Conservation (phyloP, 1,140 invertebrate genomes). For the Zaprionus nigranus region DNA sequence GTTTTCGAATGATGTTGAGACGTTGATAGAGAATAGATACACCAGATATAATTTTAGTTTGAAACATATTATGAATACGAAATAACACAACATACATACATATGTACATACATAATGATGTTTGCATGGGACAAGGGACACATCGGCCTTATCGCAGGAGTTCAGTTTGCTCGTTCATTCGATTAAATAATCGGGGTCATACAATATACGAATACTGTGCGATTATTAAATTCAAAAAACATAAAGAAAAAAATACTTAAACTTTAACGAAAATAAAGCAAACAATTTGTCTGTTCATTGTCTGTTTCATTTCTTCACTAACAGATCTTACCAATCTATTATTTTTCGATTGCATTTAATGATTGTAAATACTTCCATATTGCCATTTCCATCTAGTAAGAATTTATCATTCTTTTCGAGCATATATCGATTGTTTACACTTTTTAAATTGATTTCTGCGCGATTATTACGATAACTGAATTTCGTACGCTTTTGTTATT, state of each 20-base stretch:
- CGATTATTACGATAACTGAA: neutral
- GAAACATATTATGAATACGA: neutral
- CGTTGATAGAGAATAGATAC: neutral
- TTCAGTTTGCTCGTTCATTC: neutral
- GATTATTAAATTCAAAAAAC: neutral
- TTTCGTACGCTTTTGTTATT: neutral
- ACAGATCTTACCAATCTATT: neutral
- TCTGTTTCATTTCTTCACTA: neutral
- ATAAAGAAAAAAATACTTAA: neutral
- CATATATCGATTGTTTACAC: slow-evolving; percentile 1
- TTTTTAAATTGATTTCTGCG: neutral
- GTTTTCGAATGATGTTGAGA: neutral
- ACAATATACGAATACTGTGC: neutral
- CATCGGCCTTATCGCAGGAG: neutral
- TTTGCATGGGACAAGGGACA: neutral
- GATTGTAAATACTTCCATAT: neutral
- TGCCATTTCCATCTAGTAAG: neutral
- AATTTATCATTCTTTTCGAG: neutral
- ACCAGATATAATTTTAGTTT: neutral
- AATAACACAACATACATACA: slow-evolving; percentile 7
- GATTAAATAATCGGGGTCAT: neutral
- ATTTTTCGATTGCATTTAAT: neutral
- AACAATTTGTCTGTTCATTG: neutral
- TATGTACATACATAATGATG: slow-evolving; percentile 7
- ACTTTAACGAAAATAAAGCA: neutral